These are phyloP conservation scores for Athripsodes cinereus DNA, from an alignment of 2,888 invertebrate species.

Conservation along the genomic window DNA sequence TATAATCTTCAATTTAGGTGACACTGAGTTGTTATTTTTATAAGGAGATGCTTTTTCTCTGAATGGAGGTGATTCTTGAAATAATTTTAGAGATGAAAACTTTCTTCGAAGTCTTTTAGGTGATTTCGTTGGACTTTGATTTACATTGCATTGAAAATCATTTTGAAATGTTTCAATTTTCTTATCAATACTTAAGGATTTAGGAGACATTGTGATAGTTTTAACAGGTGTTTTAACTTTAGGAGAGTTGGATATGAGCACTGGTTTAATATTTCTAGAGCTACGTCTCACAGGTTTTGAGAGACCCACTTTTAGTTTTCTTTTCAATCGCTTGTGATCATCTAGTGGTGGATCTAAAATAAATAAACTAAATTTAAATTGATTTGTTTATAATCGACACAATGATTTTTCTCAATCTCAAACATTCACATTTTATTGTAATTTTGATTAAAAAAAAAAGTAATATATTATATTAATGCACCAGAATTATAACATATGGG, in stretches of 20 bases:
- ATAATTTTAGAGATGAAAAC: not conserved
- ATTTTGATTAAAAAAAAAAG: too few relatives aligned
- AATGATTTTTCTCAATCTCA: too few relatives aligned
- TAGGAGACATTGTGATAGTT: not conserved
- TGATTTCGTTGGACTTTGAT: constrained; percentile 19
- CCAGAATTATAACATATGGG: too few relatives aligned
- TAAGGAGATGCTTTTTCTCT: not conserved
- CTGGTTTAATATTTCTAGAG: constrained; percentile 13
- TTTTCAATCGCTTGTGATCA: constrained; percentile 6
- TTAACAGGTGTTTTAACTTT: not conserved
- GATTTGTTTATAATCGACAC: too few relatives aligned
- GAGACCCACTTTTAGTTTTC: constrained; percentile 39
- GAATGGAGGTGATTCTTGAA: constrained; percentile 28
- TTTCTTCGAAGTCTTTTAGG: constrained; percentile 5
- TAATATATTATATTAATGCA: too few relatives aligned
- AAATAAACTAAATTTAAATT: not conserved
- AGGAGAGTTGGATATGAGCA: not conserved
- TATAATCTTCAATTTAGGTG: too few relatives aligned
- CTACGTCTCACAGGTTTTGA: constrained; percentile 39
- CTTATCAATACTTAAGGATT: constrained; percentile 9
- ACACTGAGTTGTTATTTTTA: not conserved
- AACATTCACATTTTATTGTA: too few relatives aligned
- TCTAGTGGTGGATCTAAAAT: not conserved
- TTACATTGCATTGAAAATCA: constrained; percentile 10
- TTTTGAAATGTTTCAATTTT: constrained; percentile 18